These are phyloP conservation scores for Muscicapa adusta DNA, from an alignment of 2,113 vertebrate species.

Conservation along the genomic window DNA sequence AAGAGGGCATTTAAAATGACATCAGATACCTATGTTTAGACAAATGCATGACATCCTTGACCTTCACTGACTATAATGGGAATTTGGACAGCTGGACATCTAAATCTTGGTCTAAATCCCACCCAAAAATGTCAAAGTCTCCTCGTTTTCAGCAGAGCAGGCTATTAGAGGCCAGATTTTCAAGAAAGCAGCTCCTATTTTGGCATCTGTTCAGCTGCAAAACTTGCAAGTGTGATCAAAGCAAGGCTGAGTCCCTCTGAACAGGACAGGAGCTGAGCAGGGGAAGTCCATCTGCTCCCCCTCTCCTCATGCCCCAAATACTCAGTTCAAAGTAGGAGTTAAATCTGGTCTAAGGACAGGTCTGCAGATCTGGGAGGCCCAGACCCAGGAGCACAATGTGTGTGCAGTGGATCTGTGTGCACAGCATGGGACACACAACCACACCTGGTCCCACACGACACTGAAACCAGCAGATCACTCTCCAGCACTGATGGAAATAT, in stretches of 20 bases:
- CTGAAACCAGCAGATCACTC: background rate
- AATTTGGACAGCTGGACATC: background rate
- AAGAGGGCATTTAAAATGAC: background rate
- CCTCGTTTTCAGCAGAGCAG: background rate
- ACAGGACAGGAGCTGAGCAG: rapidly evolving
- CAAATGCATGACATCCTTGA: background rate
- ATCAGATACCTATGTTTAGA: background rate
- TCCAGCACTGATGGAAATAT: background rate
- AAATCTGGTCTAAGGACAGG: background rate
- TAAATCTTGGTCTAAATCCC: background rate
- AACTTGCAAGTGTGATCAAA: background rate
- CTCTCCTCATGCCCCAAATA: background rate
- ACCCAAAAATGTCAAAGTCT: background rate
- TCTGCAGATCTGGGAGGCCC: background rate
- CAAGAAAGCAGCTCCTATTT: background rate
- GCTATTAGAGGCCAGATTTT: background rate
- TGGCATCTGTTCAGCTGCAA: background rate
- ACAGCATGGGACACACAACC: background rate
- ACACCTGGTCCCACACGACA: rapidly evolving
- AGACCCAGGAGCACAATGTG: background rate
- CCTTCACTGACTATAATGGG: background rate
- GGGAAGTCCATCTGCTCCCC: background rate
- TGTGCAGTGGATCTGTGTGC: background rate
- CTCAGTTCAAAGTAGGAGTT: background rate
- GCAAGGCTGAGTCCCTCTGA: background rate